Conservation (phyloP, 2,797 vertebrate genomes). For the Sebastes melanostomus region DNA sequence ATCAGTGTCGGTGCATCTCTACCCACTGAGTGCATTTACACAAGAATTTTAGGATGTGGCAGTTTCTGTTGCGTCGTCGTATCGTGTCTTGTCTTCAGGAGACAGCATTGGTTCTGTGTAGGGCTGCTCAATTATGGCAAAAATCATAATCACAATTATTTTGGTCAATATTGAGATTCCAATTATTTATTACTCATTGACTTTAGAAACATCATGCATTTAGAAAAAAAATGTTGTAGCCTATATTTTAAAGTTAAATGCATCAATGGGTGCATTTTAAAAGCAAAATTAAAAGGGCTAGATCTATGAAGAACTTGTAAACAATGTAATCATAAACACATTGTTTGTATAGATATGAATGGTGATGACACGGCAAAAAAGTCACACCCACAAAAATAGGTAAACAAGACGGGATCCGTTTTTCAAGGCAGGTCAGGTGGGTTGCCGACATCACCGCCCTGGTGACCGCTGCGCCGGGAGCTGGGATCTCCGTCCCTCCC, state of each 20-base stretch:
- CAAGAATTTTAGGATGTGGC: not conserved
- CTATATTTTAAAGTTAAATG: not conserved
- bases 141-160: not conserved
- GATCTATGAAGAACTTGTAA: no score
- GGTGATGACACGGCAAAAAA: not conserved
- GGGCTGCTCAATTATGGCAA: not conserved
- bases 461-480: no score
- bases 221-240: not conserved
- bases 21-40: not conserved
- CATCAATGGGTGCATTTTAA: not conserved
- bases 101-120: not conserved
- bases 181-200: not conserved
- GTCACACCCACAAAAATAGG: no score
- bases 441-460: no score
- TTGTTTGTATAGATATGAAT: no score
- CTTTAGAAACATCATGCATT: not conserved
- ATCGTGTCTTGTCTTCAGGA: not conserved
- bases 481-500: fast-evolving
- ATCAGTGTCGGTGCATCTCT: not conserved
- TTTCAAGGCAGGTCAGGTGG: no score
- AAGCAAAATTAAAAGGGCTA: not conserved
- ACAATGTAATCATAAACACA: no score
- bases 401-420: no score
- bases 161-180: not conserved
- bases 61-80: not conserved